These are phyloP conservation scores for Sylvietta virens DNA, from an alignment of 2,113 vertebrate genomes.

Conservation along the genomic window DNA sequence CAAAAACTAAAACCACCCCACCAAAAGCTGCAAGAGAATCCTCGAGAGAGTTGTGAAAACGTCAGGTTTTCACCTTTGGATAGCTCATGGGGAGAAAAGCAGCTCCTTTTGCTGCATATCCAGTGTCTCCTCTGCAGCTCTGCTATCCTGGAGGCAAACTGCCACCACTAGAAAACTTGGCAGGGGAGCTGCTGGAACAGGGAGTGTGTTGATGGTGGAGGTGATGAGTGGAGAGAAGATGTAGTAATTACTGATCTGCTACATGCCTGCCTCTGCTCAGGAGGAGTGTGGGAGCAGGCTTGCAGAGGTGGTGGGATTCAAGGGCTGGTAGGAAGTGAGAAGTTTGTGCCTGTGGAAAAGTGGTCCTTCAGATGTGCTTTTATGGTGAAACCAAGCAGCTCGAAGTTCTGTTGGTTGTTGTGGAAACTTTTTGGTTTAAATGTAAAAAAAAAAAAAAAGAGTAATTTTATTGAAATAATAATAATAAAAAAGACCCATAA, in stretches of 20 bases:
- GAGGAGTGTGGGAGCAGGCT: neutral
- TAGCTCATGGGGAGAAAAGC: neutral
- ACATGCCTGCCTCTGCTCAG: neutral
- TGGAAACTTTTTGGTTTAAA: neutral
- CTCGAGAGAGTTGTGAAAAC: neutral
- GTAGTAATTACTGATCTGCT: neutral
- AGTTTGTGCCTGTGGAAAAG: neutral
- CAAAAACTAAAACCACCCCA: neutral
- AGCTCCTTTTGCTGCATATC: neutral
- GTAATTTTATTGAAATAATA: neutral
- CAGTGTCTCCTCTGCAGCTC: neutral
- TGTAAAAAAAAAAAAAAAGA: neutral
- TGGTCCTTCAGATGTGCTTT: neutral
- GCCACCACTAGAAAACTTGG: neutral
- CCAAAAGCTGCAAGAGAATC: neutral
- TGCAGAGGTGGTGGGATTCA: neutral
- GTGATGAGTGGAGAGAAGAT: neutral
- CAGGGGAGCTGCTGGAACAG: neutral
- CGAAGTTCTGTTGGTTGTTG: neutral
- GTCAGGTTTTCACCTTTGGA: neutral
- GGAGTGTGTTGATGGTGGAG: neutral
- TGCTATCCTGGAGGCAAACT: neutral
- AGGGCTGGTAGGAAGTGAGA: conserved; percentile 29
- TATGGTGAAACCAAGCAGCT: neutral
- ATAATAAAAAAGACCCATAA: neutral